Base-by-base conservation (phyloP, 1,140 invertebrate species). In the Euborellia annulipes region DNA sequence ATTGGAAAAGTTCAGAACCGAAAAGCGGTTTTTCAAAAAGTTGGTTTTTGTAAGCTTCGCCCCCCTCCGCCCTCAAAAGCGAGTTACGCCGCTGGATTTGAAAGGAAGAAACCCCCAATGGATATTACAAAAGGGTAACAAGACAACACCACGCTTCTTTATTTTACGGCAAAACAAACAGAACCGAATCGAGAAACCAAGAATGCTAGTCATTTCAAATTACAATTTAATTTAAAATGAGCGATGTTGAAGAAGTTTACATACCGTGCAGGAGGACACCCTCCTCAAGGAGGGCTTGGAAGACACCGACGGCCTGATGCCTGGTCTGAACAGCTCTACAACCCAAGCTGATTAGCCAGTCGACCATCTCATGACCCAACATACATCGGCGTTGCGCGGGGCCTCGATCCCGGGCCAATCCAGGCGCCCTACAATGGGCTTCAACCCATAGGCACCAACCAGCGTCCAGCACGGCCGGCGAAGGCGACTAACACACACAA, bases 241-340 rank as follows among this genome's bases (percentile, higher is more conserved):
- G 27, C 6, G 8, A 11, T 8, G 17, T 11, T 13, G 9, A 8
- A 23, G 7, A 27, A 20, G 42, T 43, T 11, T 0, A 52, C 66
- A 69, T 57, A 86, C 84, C 82, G 61, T 86, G 81, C 23, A 73
- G 69, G 48, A 88, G 72, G 38, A 86, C 72, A 34, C 81, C 80
- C 64, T 87, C 82, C 60, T 89, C 85, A 18, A 88, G 63, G n/a
- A 89, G 62, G 0, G 76, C 78, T 58, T 89, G 85, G 79, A 82
- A 88, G 75, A 87, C 85, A 19, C 76, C 81, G 14, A 78, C 73
- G 20, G 83, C 82, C 54, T 85, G 79, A 46, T 73, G 70, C 45
- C 82, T 62, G n/a, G 76, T 77, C 65, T 64, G 66, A 41, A 68
- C 68, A 52, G 40, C 45, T 54, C 64, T 64, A 30, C 65, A 61